Evolutionary conservation across 1,140 invertebrate species (phyloP).

Genomic region (Calliopsis andreniformis): DNA sequence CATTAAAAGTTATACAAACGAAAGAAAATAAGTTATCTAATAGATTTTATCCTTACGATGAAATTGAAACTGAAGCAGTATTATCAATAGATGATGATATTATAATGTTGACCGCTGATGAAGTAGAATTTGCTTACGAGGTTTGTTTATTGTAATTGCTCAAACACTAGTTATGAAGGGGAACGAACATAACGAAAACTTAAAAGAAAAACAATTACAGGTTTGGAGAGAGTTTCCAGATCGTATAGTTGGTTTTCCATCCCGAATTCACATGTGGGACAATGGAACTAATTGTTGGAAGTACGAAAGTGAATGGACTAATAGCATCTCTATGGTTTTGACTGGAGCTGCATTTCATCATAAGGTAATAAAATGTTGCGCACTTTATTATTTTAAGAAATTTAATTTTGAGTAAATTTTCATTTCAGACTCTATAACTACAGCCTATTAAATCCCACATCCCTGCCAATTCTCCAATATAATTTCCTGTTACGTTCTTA

Average conservation of each 20-base stretch:
- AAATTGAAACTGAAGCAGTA: slow-evolving; percentile 96
- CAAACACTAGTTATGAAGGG: neutral
- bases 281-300: slow-evolving; percentile 91
- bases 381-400: neutral
- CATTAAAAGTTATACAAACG: slow-evolving; percentile 94
- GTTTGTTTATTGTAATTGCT: slow-evolving; percentile 67
- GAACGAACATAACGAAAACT: neutral
- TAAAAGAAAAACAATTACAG: slow-evolving; percentile 79
- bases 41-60: slow-evolving; percentile 95
- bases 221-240: slow-evolving; percentile 97
- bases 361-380: slow-evolving; percentile 83
- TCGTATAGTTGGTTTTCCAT: slow-evolving; percentile 95
- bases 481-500: slow-evolving; percentile 3
- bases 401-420: neutral
- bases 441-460: slow-evolving; percentile 7
- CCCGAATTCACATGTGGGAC: slow-evolving; percentile 94
- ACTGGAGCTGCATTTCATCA: slow-evolving; percentile 97
- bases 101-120: slow-evolving; percentile 95
- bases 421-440: slow-evolving; percentile 26
- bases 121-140: slow-evolving; percentile 94
- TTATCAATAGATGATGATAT: slow-evolving; percentile 97
- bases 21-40: slow-evolving; percentile 96
- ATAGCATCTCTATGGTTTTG: slow-evolving; percentile 95
- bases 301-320: slow-evolving; percentile 97
- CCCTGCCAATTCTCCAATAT: slow-evolving; percentile 8